A percentile compares a stretch with the other conserved stretches of the same genome.
These are phyloP conservation scores for Cephus pygmeus DNA, from an alignment of 2,888 invertebrate species.

Conservation along the genomic window DNA sequence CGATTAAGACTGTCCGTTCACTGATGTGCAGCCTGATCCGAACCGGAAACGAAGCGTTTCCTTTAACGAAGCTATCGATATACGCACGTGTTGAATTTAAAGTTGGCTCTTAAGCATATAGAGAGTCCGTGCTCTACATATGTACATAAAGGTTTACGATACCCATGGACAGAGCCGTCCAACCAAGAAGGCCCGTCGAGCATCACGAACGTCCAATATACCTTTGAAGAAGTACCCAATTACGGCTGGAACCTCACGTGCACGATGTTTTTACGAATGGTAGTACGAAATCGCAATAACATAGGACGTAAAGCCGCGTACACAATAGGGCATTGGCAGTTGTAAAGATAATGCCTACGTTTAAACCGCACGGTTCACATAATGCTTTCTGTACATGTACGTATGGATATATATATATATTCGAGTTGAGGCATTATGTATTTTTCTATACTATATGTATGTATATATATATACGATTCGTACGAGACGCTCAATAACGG, in stretches of 20 bases:
- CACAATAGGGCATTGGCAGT: neutral
- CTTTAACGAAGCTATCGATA: conserved; percentile 22
- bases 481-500: neutral
- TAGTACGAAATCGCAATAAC: neutral
- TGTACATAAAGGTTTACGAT: neutral
- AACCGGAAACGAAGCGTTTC: conserved; percentile 24
- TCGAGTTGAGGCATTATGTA: neutral
- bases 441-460: neutral
- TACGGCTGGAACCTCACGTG: neutral
- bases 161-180: neutral
- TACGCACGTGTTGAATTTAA: conserved; percentile 20
- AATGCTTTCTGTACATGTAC: neutral
- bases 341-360: conserved; percentile 1
- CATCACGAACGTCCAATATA: neutral
- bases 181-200: neutral
- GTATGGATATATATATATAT: neutral
- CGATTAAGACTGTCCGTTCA: neutral
- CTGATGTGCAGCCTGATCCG: conserved; percentile 15
- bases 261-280: neutral
- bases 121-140: neutral
- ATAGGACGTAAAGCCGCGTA: neutral
- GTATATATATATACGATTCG: neutral
- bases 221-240: neutral
- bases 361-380: neutral
- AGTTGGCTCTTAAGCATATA: neutral